Percentiles rank a stretch among this genome's conserved stretches.
phyloP scores from a whole-genome alignment of 1,140 invertebrate genomes.

The Drosophila littoralis region DNA sequence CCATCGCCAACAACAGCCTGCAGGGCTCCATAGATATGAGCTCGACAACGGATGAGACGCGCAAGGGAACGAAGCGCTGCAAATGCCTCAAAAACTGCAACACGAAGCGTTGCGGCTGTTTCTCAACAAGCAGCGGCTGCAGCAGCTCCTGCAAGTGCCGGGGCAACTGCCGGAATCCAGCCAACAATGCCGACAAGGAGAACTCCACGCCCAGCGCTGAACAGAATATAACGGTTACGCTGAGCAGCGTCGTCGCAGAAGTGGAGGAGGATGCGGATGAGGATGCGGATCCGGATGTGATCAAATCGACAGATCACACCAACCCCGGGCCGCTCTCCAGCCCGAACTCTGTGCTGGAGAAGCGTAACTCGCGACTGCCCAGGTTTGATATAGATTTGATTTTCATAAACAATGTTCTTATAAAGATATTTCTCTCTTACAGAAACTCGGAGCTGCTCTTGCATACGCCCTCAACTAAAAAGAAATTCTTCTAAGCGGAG shows the following conservation, averaged over 20 bases:
- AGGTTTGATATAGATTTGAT: constrained; percentile 17
- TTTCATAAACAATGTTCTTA: neutral
- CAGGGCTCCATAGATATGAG: constrained; percentile 16
- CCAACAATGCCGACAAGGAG: constrained; percentile 5
- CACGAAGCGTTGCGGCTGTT: constrained; percentile 64
- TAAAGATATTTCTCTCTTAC: constrained; percentile 18
- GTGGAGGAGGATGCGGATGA: neutral
- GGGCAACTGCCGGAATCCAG: constrained; percentile 51
- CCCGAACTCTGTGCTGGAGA: neutral
- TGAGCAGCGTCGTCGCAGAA: neutral
- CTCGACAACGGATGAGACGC: constrained; percentile 1
- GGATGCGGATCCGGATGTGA: neutral
- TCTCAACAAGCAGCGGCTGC: constrained; percentile 35
- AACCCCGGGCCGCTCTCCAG: neutral
- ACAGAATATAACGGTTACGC: constrained; percentile 2
- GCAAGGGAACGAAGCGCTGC: constrained; percentile 22
- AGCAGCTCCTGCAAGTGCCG: constrained; percentile 40
- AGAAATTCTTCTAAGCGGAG: constrained; percentile 66
- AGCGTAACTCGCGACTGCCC: constrained; percentile 21
- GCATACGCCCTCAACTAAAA: constrained; percentile 55
- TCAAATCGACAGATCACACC: neutral
- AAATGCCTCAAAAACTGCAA: constrained; percentile 61
- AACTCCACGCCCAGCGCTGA: constrained; percentile 14
- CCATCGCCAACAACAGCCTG: neutral
- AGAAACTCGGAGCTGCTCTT: constrained; percentile 56